Conservation (phyloP, 2,797 vertebrate species). For the Rhinatrema bivittatum region DNA sequence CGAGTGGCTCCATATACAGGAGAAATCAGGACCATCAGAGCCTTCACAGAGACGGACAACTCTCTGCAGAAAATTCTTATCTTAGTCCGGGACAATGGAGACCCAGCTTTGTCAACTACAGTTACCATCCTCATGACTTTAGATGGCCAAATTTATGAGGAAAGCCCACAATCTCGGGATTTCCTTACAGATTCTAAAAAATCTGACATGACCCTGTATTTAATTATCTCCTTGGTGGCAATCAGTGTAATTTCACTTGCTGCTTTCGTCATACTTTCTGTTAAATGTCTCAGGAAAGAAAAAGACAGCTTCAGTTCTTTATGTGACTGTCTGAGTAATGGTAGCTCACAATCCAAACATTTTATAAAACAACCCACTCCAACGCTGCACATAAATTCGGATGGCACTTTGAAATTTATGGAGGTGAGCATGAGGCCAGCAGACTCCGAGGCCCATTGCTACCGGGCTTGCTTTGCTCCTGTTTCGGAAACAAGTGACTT, state of each 20-base stretch:
- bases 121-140: constrained; percentile 71
- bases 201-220: constrained; percentile 80
- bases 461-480: constrained; percentile 83
- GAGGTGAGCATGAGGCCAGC: constrained; percentile 84
- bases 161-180: constrained; percentile 52
- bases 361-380: constrained; percentile 78
- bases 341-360: constrained; percentile 55
- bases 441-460: constrained; percentile 74
- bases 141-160: constrained; percentile 62
- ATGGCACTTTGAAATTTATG: constrained; percentile 93
- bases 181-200: constrained; percentile 59
- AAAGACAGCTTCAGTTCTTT: constrained; percentile 53
- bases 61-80: constrained; percentile 67
- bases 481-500: constrained; percentile 75
- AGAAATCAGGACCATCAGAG: constrained; percentile 74
- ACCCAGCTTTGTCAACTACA: constrained; percentile 70
- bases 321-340: constrained; percentile 39
- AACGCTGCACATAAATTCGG: constrained; percentile 85
- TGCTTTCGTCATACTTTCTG: constrained; percentile 72
- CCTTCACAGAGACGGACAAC: constrained; percentile 69
- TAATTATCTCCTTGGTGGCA: constrained; percentile 82
- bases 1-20: constrained; percentile 71
- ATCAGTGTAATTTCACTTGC: constrained; percentile 77
- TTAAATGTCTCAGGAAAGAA: constrained; percentile 68
- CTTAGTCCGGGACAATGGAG: constrained; percentile 77